phyloP scores from a whole-genome alignment of 2,888 invertebrate species.

The Coelinius sp. region DNA sequence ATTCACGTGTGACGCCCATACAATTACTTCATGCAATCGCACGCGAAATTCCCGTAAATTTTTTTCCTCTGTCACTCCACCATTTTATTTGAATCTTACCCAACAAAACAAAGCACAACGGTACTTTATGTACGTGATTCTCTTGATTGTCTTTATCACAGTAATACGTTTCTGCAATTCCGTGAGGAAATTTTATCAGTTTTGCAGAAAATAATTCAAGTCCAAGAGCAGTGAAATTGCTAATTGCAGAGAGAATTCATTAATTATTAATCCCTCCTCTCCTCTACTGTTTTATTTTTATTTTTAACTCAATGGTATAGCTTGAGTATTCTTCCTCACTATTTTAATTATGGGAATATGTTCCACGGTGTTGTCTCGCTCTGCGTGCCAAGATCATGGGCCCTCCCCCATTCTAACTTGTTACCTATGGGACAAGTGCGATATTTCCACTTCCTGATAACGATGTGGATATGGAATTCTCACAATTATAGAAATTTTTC shows the following conservation, averaged over 20 bases:
- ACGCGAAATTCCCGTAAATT: slow-evolving; percentile 14
- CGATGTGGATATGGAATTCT: slow-evolving; percentile 25
- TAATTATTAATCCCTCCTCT: slow-evolving; percentile 40
- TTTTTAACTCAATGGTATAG: slow-evolving; percentile 6
- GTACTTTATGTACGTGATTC: slow-evolving; percentile 27
- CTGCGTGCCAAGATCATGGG: slow-evolving; percentile 50
- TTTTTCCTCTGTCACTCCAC: background rate
- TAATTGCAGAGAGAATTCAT: slow-evolving; percentile 57
- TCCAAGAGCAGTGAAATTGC: slow-evolving; percentile 61
- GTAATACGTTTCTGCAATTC: slow-evolving; percentile 29
- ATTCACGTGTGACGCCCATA: slow-evolving; percentile 2
- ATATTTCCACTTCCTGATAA: slow-evolving; percentile 12
- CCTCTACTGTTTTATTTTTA: slow-evolving; percentile 5
- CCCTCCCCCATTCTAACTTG: slow-evolving; percentile 37
- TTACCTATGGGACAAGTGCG: slow-evolving; percentile 28
- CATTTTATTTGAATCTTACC: slow-evolving; percentile 1
- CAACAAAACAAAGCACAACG: slow-evolving; percentile 3
- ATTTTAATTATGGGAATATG: slow-evolving; percentile 61
- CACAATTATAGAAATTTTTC: slow-evolving; percentile 16
- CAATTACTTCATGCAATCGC: background rate
- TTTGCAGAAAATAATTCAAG: slow-evolving; percentile 43
- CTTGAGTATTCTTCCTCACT: slow-evolving; percentile 53
- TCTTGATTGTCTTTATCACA: slow-evolving; percentile 39
- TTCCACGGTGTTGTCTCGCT: slow-evolving; percentile 57
- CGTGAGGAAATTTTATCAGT: background rate